Base-by-base conservation (phyloP, 2,797 vertebrate genomes). In the Platalea minor region DNA sequence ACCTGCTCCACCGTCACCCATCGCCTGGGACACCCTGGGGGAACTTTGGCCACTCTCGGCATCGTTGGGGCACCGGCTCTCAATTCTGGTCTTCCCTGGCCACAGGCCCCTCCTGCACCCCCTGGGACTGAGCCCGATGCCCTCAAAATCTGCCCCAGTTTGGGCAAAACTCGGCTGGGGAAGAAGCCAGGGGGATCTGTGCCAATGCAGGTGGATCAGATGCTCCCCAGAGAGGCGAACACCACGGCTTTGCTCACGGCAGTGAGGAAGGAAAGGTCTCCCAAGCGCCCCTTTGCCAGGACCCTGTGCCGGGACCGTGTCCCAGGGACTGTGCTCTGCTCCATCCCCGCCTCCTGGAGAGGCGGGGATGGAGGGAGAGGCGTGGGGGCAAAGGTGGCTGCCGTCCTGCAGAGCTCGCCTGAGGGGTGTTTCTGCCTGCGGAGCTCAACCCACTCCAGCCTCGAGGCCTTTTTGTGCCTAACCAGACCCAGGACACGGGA, bases 211-310 rank as follows among this genome's bases (percentile, higher is more conserved):
- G 31, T 17, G 25, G 17, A 48, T 67, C 61, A 35, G 19, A 6
- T 7, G 1, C 26, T 45, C 21, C 73, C 33, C 2, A 1, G 46
- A 12, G 13, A 69, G 39, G 28, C 33, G 35, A 68, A 61, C 2
- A 2, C 39, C 10, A 1, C 3, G 2, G 39, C n/a, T 63, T 54
- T 25, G 19, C 28, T n/a, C 1, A 3, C n/a, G 35, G 11, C 1
- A 1, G 41, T 16, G n/a, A 78, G 41, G 28, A 46, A 46, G 6
- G 3, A 37, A n/a, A 51, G 29, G 29, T 68, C 25, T 48, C 37
- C 43, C 20, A 9, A 20, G 53, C 1, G 1, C 25, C 35, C 33
- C 24, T 67, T 29, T 50, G 70, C 51, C 6, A 1, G 28, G 28
- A 39, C 9, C 12, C 35, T 4, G 21, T 28, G 33, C 46, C 2